Evolutionary conservation across 2,888 invertebrate genomes (phyloP).

Genomic region (Cerastoderma edule): DNA sequence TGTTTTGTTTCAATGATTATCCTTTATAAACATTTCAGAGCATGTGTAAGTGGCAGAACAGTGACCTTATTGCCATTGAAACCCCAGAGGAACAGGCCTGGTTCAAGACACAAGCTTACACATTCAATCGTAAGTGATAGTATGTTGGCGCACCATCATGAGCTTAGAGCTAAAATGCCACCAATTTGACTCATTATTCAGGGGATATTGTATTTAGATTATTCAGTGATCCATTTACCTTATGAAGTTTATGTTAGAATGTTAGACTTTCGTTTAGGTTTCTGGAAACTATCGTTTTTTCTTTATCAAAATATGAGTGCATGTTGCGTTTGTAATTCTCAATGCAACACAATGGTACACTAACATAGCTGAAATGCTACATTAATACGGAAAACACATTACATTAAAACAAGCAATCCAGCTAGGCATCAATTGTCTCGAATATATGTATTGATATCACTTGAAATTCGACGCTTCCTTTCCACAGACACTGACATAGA

Average conservation of each 20-base stretch:
- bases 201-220: too few species aligned
- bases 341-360: neutral
- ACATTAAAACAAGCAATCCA: neutral
- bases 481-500: constrained; percentile 22
- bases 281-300: neutral
- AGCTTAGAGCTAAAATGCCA: neutral
- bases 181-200: neutral
- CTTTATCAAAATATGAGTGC: neutral
- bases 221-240: neutral
- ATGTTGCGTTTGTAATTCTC: neutral
- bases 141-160: neutral
- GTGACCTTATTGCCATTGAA: constrained; percentile 31
- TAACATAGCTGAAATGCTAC: neutral
- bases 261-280: neutral
- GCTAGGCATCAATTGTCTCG: too few species aligned
- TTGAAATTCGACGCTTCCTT: neutral
- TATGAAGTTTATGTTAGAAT: neutral
- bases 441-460: too few species aligned
- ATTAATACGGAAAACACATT: neutral
- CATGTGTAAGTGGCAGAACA: constrained; percentile 34
- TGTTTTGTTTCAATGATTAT: too few species aligned
- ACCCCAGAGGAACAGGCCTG: constrained; percentile 29
- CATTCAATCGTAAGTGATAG: constrained; percentile 17
- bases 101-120: constrained; percentile 24
- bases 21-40: constrained; percentile 7